Evolutionary conservation across 2,888 invertebrate genomes (phyloP).

Genomic region (Chrysodeixis includens): DNA sequence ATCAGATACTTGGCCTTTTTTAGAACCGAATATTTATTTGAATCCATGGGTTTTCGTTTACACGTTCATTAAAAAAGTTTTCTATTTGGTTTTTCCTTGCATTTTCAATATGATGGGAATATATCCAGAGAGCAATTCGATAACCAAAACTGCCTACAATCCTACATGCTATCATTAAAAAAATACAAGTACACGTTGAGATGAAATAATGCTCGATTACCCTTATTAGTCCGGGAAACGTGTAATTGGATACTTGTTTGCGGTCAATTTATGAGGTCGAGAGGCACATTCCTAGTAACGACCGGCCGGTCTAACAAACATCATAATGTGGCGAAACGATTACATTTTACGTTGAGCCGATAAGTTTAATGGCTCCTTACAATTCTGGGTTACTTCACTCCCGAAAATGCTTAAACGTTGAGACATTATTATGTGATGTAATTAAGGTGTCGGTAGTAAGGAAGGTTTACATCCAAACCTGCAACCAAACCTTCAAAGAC

Average conservation of each 20-base stretch:
- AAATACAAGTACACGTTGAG: conserved; percentile 6
- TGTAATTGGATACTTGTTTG: conserved; percentile 45
- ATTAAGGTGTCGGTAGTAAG: conserved; percentile 23
- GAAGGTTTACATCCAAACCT: neutral
- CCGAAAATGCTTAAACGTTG: conserved; percentile 23
- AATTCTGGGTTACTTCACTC: conserved; percentile 26
- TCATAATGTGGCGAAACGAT: conserved; percentile 29
- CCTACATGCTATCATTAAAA: neutral
- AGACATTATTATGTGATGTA: conserved; percentile 23
- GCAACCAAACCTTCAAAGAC: too few species aligned
- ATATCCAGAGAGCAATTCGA: neutral
- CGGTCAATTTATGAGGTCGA: conserved; percentile 39
- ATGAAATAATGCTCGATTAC: conserved; percentile 35
- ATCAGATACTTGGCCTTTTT: neutral
- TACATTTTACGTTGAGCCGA: conserved; percentile 30
- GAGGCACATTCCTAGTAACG: conserved; percentile 19
- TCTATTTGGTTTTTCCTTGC: neutral
- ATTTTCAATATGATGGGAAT: neutral
- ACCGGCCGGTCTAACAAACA: conserved; percentile 22
- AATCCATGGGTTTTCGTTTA: neutral
- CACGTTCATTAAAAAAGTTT: neutral
- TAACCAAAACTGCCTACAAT: neutral
- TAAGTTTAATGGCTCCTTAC: conserved; percentile 28
- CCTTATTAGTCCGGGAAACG: conserved; percentile 24
- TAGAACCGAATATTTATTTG: neutral